Evolutionary conservation across 1,140 invertebrate species (phyloP).

Genomic region (Mizuhopecten yessoensis): DNA sequence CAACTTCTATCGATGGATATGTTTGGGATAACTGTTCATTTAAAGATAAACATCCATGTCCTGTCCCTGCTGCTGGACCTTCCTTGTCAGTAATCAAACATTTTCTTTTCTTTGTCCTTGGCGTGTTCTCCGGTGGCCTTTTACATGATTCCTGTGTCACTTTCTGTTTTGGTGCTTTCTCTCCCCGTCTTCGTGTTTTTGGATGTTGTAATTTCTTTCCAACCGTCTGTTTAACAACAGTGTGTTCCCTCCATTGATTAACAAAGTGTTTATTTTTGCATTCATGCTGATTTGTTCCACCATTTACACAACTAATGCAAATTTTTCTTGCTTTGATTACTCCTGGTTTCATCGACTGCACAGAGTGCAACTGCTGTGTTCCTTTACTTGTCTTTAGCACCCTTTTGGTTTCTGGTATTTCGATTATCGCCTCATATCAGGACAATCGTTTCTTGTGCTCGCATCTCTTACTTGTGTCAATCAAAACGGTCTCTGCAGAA

Average conservation of each 20-base stretch:
- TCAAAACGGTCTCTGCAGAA: not conserved
- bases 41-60: not conserved
- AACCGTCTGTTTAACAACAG: not conserved
- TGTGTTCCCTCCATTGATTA: not conserved
- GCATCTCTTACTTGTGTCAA: not conserved
- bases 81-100: not conserved
- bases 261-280: not conserved
- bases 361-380: not conserved
- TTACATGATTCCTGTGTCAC: too few species aligned
- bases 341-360: not conserved
- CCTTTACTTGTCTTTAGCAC: not conserved
- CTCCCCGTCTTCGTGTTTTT: not conserved
- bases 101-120: too few species aligned
- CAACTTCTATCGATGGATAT: not conserved
- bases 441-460: not conserved
- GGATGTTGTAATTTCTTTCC: not conserved
- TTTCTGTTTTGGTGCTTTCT: not conserved
- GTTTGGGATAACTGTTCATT: not conserved
- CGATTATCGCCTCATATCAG: not conserved
- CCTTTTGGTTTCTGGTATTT: not conserved
- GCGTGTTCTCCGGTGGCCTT: too few species aligned
- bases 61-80: not conserved
- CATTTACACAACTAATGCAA: not conserved
- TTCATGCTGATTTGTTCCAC: not conserved
- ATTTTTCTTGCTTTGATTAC: not conserved